Percentiles rank a stretch among this genome's conserved stretches.
These are phyloP conservation scores for Noctua pronuba DNA, from an alignment of 2,888 invertebrate genomes.

Conservation along the genomic window DNA sequence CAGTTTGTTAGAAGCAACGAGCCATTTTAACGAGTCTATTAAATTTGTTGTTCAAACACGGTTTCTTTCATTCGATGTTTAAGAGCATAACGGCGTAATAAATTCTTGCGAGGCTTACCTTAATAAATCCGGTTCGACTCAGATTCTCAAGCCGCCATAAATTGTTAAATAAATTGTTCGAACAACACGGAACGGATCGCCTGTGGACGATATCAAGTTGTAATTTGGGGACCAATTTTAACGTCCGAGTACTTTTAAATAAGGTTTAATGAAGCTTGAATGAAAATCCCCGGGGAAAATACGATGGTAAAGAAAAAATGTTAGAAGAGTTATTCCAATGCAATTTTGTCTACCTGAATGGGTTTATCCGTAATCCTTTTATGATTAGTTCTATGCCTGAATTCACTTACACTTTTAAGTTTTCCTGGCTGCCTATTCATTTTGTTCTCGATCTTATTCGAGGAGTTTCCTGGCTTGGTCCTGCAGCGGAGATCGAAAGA, in stretches of 20 bases:
- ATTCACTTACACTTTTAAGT: slow-evolving; percentile 48
- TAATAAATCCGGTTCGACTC: slow-evolving; percentile 87
- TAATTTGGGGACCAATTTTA: slow-evolving; percentile 71
- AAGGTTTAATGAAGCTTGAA: slow-evolving; percentile 55
- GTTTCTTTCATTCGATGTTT: slow-evolving; percentile 77
- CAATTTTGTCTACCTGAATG: slow-evolving; percentile 48
- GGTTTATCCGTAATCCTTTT: slow-evolving; percentile 46
- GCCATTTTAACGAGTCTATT: slow-evolving; percentile 70
- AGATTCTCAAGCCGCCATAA: slow-evolving; percentile 85
- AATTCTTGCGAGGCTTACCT: slow-evolving; percentile 84
- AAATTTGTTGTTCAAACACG: slow-evolving; percentile 73
- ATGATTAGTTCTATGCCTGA: slow-evolving; percentile 36
- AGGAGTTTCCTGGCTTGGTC: slow-evolving; percentile 25
- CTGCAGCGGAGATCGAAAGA: slow-evolving; percentile 51
- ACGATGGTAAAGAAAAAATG: slow-evolving; percentile 31
- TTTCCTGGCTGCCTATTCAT: slow-evolving; percentile 28
- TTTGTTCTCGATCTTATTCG: slow-evolving; percentile 28
- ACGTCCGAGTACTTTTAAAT: slow-evolving; percentile 64
- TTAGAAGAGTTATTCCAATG: slow-evolving; percentile 22
- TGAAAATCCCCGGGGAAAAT: slow-evolving; percentile 40
- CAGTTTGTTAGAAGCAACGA: slow-evolving; percentile 60
- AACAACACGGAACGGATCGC: slow-evolving; percentile 77
- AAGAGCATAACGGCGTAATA: slow-evolving; percentile 79
- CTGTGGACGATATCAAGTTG: slow-evolving; percentile 76
- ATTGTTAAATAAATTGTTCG: slow-evolving; percentile 87